Percentiles rank a stretch among this genome's conserved stretches.
Conservation (phyloP, 2,888 invertebrate genomes). For the Catonia carolina region DNA sequence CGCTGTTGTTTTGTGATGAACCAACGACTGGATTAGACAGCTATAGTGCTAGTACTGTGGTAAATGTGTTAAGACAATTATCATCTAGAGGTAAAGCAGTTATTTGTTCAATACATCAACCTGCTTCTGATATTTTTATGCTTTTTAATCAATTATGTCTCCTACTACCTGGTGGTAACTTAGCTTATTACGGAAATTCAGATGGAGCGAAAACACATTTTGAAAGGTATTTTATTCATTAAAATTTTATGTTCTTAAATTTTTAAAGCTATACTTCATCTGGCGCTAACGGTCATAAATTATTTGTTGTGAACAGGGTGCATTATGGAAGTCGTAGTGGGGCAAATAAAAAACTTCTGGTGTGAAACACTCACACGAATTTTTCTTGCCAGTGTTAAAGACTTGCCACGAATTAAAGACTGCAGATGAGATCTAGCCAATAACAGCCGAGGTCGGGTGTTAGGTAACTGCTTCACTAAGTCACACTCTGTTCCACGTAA, state of each 20-base stretch:
- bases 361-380: too few species aligned
- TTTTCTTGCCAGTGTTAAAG: too few species aligned
- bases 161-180: constrained; percentile 64
- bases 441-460: too few species aligned
- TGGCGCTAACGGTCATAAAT: too few species aligned
- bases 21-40: constrained; percentile 91
- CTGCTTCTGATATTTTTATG: constrained; percentile 77
- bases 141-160: constrained; percentile 68
- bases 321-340: too few species aligned
- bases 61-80: constrained; percentile 59
- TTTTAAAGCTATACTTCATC: background rate
- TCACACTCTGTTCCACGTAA: too few species aligned
- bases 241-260: background rate
- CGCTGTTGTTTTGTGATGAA: constrained; percentile 87
- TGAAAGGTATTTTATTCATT: constrained; percentile 58
- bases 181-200: constrained; percentile 70
- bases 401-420: too few species aligned
- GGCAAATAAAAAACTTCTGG: too few species aligned
- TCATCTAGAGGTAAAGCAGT: constrained; percentile 66
- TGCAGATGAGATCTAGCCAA: too few species aligned
- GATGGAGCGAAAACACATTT: constrained; percentile 61
- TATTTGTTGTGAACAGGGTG: too few species aligned
- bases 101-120: constrained; percentile 84
- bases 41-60: constrained; percentile 75
- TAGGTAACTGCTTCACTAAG: too few species aligned